phyloP scores from a whole-genome alignment of 2,113 vertebrate genomes.

The Macaca nemestrina region DNA sequence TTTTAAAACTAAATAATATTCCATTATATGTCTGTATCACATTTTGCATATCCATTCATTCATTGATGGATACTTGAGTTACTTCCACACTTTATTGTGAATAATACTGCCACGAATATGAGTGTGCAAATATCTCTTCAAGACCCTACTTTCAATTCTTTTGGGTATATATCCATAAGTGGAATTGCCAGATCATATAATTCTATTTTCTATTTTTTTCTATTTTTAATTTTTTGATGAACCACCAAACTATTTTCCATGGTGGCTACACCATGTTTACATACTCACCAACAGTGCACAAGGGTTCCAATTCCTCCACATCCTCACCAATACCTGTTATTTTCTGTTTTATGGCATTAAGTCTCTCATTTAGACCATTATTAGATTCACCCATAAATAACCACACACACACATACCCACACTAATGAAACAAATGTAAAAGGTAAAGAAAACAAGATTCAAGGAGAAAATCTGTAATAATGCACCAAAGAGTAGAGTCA shows the following conservation, averaged over 20 bases:
- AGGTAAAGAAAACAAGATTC: background rate
- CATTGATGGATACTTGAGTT: background rate
- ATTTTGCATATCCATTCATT: background rate
- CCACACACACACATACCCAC: background rate
- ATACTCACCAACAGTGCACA: accelerated
- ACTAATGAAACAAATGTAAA: background rate
- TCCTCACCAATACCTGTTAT: background rate
- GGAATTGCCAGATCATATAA: background rate
- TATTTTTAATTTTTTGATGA: background rate
- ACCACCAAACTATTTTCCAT: background rate
- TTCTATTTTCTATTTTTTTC: background rate
- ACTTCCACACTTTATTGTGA: background rate
- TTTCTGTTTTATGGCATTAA: background rate
- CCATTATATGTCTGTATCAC: background rate
- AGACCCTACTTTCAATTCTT: background rate
- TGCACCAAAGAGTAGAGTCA: background rate
- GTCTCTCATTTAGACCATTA: background rate
- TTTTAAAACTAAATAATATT: background rate
- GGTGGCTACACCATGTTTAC: background rate
- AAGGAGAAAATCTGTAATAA: background rate
- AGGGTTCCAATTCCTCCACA: background rate
- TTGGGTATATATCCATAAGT: background rate
- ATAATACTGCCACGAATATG: background rate
- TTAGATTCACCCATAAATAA: background rate
- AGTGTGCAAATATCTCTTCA: background rate